Conservation (phyloP, 2,113 vertebrate genomes). For the human (Homo sapiens) region GRCh38 chr6:72651501-72652000, state of each 20-base stretch:
- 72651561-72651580: slow-evolving; percentile 16
- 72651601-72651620: slow-evolving; percentile 43
- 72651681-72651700: neutral
- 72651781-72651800: slow-evolving; percentile 17
- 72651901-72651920: neutral
- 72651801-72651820: slow-evolving; percentile 72
- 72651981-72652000: neutral
- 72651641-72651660: slow-evolving; percentile 28
- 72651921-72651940: slow-evolving; percentile 29
- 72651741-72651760: slow-evolving; percentile 56
- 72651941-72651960: slow-evolving; percentile 64
- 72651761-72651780: slow-evolving; percentile 57
- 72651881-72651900: slow-evolving; percentile 63
- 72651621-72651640: slow-evolving; percentile 54
- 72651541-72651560: slow-evolving; percentile 56
- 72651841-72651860: slow-evolving; percentile 71
- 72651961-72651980: slow-evolving; percentile 40
- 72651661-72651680: slow-evolving; percentile 57
- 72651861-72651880: slow-evolving; percentile 71
- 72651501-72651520: slow-evolving; percentile 56
- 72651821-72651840: slow-evolving; percentile 73
- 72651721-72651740: slow-evolving; percentile 42
- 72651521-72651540: neutral
- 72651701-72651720: slow-evolving; percentile 52
- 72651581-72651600: slow-evolving; percentile 35